Conservation (phyloP, 2,113 vertebrate genomes). For the Ceratotherium simum region DNA sequence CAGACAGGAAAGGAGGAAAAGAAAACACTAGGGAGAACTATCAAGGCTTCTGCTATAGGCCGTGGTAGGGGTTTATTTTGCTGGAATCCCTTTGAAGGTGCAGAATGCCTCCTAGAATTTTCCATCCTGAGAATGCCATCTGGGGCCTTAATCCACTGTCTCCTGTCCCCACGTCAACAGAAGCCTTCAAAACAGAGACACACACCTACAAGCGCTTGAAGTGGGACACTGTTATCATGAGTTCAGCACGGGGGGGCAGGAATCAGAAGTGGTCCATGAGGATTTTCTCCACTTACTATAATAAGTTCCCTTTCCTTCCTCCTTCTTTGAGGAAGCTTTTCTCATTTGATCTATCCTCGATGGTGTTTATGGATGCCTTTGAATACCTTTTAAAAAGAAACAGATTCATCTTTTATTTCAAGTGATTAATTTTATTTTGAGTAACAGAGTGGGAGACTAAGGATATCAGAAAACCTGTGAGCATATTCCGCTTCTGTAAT, state of each 20-base stretch:
- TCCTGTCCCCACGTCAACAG: not conserved
- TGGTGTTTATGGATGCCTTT: not conserved
- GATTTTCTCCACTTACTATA: not conserved
- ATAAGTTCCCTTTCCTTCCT: not conserved
- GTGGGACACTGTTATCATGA: not conserved
- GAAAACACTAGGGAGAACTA: not conserved
- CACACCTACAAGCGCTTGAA: not conserved
- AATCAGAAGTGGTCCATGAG: not conserved
- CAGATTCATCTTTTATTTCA: not conserved
- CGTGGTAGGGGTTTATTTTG: not conserved
- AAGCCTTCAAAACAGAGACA: not conserved
- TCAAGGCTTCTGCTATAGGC: not conserved
- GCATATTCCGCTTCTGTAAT: not conserved
- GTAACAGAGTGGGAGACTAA: not conserved
- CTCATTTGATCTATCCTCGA: not conserved
- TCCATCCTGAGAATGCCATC: not conserved
- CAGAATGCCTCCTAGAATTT: not conserved
- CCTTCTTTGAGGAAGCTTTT: not conserved
- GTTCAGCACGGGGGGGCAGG: not conserved
- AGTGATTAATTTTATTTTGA: conserved; percentile 11
- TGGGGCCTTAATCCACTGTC: not conserved
- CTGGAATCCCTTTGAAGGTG: not conserved
- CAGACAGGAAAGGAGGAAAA: not conserved
- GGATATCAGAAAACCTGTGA: not conserved
- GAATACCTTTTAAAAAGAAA: not conserved